Base-by-base conservation (phyloP, 2,797 vertebrate genomes). In the Halcyon smyrnensis region DNA sequence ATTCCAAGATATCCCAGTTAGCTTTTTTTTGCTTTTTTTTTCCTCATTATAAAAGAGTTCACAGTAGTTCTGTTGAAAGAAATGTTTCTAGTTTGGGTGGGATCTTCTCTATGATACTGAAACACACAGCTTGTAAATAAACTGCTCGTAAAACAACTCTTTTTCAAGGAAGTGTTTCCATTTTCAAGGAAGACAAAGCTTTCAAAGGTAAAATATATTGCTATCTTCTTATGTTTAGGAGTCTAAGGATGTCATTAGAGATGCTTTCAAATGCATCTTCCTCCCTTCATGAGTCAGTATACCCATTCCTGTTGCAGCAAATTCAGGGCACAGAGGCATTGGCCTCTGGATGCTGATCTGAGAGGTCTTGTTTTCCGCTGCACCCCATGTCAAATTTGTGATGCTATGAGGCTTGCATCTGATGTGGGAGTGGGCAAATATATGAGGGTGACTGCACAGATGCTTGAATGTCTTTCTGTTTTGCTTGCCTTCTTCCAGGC, bases 361-460 rank as follows among this genome's bases (percentile, higher is more conserved):
- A 53, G 51, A 39, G 4, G 8, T 67, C 16, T 62, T 7, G 0
- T 17, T 45, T 71, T 39, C 8, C 41, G 6, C 20, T 24, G 17
- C 5, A 16, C 5, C 12, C n/a, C 3, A 0, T 14, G 13, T 15
- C 28, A 41, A 46, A 45, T 50, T 1, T 30, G 16, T 25, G 6
- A 1, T 24, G 4, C 16, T 37, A 3, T 10, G 16, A 57, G 11
- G 11, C 1, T 27, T 76, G 19, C 14, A 32, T 8, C 20, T 54
- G 17, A 17, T 9, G 15, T 45, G 20, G 15, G 45, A 68, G 9
- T 16, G 32, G 25, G 16, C n/a, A 16, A 0, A 0, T 8, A 7
- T 5, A 1, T 1, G 0, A 24, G 3, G 7, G 8, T 50, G 27
- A 32, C 12, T 48, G 6, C 8, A 9, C 0, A 43, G 15, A 46